Conservation (phyloP, 2,888 invertebrate genomes). For the Nemapogon koenigi region DNA sequence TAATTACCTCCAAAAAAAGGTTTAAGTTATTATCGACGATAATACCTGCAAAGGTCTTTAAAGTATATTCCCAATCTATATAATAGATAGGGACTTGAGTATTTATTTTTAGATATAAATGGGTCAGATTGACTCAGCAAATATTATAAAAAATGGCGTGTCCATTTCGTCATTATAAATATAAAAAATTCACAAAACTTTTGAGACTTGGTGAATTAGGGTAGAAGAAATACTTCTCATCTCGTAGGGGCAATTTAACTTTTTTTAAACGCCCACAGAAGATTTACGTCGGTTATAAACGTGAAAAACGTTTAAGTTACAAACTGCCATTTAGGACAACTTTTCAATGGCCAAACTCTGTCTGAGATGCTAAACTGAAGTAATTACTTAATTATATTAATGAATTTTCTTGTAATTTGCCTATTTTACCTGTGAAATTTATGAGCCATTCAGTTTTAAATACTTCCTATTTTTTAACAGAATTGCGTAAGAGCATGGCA, state of each 20-base stretch:
- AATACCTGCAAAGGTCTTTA: too few relatives aligned
- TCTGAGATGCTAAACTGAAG: too few relatives aligned
- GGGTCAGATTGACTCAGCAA: too few relatives aligned
- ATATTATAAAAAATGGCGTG: neutral
- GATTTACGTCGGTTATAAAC: conserved; percentile 18
- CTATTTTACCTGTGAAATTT: neutral
- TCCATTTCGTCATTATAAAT: conserved; percentile 1
- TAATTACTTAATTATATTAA: too few relatives aligned
- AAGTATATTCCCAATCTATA: too few relatives aligned
- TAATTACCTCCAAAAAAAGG: too few relatives aligned
- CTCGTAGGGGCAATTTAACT: conserved; percentile 22
- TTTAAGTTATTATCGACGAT: too few relatives aligned
- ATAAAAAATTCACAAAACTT: conserved; percentile 1
- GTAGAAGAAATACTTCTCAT: conserved; percentile 30
- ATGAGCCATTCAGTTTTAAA: neutral
- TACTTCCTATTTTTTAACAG: conserved; percentile 22
- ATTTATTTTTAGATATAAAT: too few relatives aligned
- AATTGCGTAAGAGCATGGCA: conserved; percentile 41
- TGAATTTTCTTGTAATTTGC: neutral
- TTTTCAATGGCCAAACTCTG: conserved; percentile 17
- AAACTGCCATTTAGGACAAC: conserved; percentile 15
- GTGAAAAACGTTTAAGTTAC: conserved; percentile 16
- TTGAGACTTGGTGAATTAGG: neutral
- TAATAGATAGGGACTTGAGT: too few relatives aligned
- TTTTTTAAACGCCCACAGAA: conserved; percentile 19